Conservation (phyloP, 2,797 vertebrate species). For the Melanotaenia boesemani region DNA sequence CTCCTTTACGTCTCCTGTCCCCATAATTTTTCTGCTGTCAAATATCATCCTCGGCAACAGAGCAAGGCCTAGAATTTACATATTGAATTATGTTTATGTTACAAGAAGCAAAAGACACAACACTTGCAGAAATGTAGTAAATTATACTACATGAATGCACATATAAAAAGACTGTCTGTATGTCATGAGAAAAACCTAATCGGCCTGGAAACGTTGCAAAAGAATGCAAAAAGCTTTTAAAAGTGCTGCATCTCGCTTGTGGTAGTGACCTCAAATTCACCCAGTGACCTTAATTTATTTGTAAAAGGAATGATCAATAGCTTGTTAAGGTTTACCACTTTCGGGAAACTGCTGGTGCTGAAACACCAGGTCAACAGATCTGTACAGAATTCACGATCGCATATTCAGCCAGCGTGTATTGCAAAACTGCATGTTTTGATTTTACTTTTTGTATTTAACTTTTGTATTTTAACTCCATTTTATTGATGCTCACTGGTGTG, state of each 20-base stretch:
- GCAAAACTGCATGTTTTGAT: neutral
- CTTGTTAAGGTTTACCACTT: constrained; percentile 20
- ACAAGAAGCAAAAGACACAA: constrained; percentile 41
- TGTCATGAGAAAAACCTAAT: constrained; percentile 51
- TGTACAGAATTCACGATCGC: constrained; percentile 45
- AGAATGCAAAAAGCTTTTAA: constrained; percentile 19
- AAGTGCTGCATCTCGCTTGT: constrained; percentile 11
- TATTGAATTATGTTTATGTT: constrained; percentile 59
- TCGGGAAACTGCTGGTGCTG: constrained; percentile 11
- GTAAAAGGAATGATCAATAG: constrained; percentile 14
- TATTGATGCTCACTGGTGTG: neutral
- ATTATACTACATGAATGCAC: constrained; percentile 47
- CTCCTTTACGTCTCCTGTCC: constrained; percentile 40
- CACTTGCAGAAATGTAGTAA: constrained; percentile 34
- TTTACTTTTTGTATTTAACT: neutral
- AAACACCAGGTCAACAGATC: constrained; percentile 43
- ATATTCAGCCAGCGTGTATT: constrained; percentile 39
- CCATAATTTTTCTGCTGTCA: constrained; percentile 50
- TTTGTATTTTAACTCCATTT: neutral
- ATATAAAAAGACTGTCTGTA: constrained; percentile 21
- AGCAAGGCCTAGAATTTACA: constrained; percentile 51
- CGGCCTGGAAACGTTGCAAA: constrained; percentile 21
- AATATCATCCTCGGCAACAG: constrained; percentile 46
- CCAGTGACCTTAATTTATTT: constrained; percentile 15
- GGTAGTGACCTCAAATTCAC: constrained; percentile 11